Base-by-base conservation (phyloP, 2,113 vertebrate genomes). In the Oophaga pumilio region DNA sequence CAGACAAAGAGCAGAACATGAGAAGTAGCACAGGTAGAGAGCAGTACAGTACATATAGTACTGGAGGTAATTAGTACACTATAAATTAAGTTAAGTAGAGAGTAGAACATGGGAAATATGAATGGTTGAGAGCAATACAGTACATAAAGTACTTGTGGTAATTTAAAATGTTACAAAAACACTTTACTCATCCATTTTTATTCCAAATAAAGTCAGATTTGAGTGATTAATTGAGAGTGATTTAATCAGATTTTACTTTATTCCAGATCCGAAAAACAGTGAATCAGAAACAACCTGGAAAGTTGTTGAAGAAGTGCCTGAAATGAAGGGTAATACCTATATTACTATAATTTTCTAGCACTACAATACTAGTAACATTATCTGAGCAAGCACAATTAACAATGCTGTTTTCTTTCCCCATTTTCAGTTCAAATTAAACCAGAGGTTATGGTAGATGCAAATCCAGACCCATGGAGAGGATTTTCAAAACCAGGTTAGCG, bases 401-500 rank as follows among this genome's bases (percentile, higher is more conserved):
- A 15, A 13, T 69, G 14, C 4, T 28, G 12, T 17, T 17, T 15
- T 33, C 33, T 71, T 26, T 14, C 2, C 1, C 24, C 26, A 22
- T 43, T 68, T 82, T 50, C 57, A 68, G 80, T 82, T 24, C 80
- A 49, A 68, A 22, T 50, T 50, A 82, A 82, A 68, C 60, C 80
- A 24, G 80, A 82, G 17, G 60, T 82, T n/a, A 82, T 52, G 14
- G 60, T 82, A 96, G 95, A 94, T 93, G 93, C 94, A 89, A 92
- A 96, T 33, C 91, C 89, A 83, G 95, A 95, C 3, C 64, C 85
- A 6, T 95, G 95, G 97, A 97, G 94, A 62, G 95, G 92, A 89
- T 88, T 95, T 85, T 96, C 95, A 86, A 94, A 97, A 84, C 91
- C 93, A 96, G 97, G 96, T 98, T 94, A 59, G 64, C 53, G 59